Conservation (phyloP, 2,113 vertebrate species). For the Gallinago jamesoni region DNA sequence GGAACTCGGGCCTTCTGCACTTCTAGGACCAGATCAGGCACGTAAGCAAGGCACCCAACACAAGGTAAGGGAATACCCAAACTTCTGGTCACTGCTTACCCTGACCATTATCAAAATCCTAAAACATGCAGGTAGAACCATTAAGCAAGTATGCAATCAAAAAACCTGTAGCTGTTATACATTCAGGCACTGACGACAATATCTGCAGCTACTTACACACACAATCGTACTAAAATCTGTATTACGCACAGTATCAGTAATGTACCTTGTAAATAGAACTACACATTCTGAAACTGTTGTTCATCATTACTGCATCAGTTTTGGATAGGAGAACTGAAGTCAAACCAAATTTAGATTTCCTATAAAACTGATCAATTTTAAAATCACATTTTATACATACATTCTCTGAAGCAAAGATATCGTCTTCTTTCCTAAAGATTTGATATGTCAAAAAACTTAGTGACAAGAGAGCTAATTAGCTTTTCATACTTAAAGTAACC, state of each 20-base stretch:
- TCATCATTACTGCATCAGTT: background rate
- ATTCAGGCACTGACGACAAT: background rate
- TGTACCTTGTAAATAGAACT: background rate
- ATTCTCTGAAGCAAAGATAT: background rate
- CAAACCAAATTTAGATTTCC: background rate
- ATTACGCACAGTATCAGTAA: rapidly evolving
- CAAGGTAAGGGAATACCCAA: background rate
- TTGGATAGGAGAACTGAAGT: background rate
- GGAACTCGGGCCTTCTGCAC: background rate
- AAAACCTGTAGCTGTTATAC: background rate
- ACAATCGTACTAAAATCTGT: background rate
- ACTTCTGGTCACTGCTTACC: background rate
- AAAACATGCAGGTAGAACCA: background rate
- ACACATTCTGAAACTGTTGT: background rate
- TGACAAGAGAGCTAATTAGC: background rate
- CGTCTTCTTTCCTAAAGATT: background rate
- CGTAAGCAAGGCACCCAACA: background rate
- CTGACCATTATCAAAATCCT: background rate
- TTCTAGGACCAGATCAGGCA: background rate
- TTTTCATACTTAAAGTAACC: background rate
- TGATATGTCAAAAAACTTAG: background rate
- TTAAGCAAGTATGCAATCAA: background rate
- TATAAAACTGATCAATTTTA: background rate
- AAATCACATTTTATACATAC: background rate
- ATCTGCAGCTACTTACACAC: background rate